Base-by-base conservation (phyloP, 1,140 invertebrate genomes). In the Drosophila subobscura region DNA sequence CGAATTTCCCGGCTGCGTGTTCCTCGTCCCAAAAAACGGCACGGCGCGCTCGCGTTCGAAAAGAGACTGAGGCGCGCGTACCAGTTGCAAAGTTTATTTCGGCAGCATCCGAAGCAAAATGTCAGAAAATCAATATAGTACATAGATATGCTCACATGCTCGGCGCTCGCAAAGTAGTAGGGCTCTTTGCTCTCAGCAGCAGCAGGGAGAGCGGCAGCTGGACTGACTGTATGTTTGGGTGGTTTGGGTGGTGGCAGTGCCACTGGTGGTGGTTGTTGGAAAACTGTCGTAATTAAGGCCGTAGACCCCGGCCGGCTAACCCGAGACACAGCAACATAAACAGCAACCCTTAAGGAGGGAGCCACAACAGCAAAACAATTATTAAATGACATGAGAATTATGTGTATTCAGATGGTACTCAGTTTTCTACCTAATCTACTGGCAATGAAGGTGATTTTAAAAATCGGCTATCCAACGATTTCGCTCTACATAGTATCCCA, bases 281-380 rank as follows among this genome's bases (percentile, higher is more conserved):
- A 59, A 86, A 72, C 60, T 74, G 65, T 53, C 65, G 55, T 77
- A 84, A 84, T 73, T 70, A 77, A 79, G 80, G 80, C 67, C 77
- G 77, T 74, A 81, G 79, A 81, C 79, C 80, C 67, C 76, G 72
- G 46, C 29, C 27, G 56, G 22, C 79, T 52, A 83, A 79, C 79
- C 79, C 33, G 33, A 68, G 33, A 67, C 8, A 33, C 6, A 42
- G 42, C 44, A 49, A 44, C 23, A 68, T 41, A 20, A 67, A 65
- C 25, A 59, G 23, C 79, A 59, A 83, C 79, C 79, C 79, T 61
- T 78, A 68, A 68, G 63, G 65, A 68, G 65, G 1, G 61, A 68
- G 65, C 16, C 16, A 20, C 7, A 44, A 23, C 42, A 56, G 51
- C 29, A 56, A 68, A 68, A 68, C 65, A 68, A 46, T 68, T 63